Evolutionary conservation across 2,888 invertebrate species (phyloP).

Genomic region (Monopis laevigella): DNA sequence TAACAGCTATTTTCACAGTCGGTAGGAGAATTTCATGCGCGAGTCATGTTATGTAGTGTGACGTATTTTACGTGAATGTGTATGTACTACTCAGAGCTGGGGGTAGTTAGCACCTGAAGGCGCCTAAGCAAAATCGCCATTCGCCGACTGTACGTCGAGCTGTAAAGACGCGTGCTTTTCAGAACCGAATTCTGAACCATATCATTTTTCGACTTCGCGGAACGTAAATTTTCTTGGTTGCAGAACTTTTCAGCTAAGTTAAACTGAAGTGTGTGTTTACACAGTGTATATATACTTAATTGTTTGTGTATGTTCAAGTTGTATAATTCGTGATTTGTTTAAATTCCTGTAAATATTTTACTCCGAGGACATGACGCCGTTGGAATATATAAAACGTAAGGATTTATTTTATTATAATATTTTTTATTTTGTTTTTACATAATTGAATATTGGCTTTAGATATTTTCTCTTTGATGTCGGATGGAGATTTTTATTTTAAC

Average conservation of each 20-base stretch:
- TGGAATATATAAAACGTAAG: slow-evolving; percentile 44
- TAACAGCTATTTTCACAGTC: neutral
- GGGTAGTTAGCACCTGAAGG: slow-evolving; percentile 27
- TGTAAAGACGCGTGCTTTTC: slow-evolving; percentile 29
- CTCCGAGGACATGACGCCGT: slow-evolving; percentile 28
- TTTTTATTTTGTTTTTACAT: slow-evolving; percentile 25
- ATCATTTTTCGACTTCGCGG: too few relatives aligned
- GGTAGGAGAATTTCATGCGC: slow-evolving; percentile 1
- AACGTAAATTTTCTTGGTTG: neutral
- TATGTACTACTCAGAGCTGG: neutral
- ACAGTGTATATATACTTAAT: neutral
- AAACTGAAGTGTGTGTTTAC: neutral
- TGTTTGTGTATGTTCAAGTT: too few relatives aligned
- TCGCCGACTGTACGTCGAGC: slow-evolving; percentile 35
- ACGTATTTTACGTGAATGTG: too few relatives aligned
- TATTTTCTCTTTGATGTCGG: slow-evolving; percentile 5
- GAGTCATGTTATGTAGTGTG: too few relatives aligned
- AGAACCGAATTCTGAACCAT: slow-evolving; percentile 4
- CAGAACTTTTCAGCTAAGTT: neutral
- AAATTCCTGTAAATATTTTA: slow-evolving; percentile 12
- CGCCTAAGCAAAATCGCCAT: slow-evolving; percentile 25
- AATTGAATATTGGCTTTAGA: neutral
- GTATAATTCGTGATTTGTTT: slow-evolving; percentile 2
- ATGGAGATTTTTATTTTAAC: too few relatives aligned
- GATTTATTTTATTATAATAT: slow-evolving; percentile 33